Base-by-base conservation (phyloP, 2,888 invertebrate genomes). In the Philhelius pedissequus region DNA sequence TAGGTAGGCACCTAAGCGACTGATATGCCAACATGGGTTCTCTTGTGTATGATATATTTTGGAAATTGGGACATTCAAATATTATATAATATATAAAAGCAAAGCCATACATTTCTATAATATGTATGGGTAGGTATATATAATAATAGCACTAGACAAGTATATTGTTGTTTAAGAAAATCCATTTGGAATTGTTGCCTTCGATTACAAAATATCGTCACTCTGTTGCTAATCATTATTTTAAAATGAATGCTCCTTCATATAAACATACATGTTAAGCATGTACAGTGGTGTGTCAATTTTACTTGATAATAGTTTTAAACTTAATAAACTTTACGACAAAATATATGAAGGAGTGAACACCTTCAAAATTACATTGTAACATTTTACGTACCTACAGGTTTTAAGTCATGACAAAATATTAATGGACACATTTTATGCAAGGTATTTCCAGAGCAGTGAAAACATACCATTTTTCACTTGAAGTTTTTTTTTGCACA, bases 141-240 rank as follows among this genome's bases (percentile, higher is more conserved):
- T 4, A 13, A 3, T 22, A 22, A 13, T n/a, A n/a, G n/a, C 22
- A 48, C 5, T 22, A 48, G 48, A 22, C 48, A 22, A 13, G 15
- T 27, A 18, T n/a, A 35, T 69, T 69, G 68, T 69, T 50, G 15
- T 38, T 25, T 18, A 40, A 45, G 58, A 69, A 76, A 76, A 68
- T 69, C 40, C 50, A 76, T 69, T 69, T 40, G 48, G 40, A 69
- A 30, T 52, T 69, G 40, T 50, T 76, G 68, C 68, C 27, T 60
- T 60, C 68, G 76, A 68, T 76, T 52, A 60, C 35, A 58, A 30
- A 54, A 45, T 35, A 15, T 30, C 27, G 35, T 38, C 58, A 60
- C 18, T 60, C 40, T 60, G 15, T n/a, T 69, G 40, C 50, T 58
- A 60, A 76, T 76, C 68, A 76, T 76, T 76, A 69, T 76, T 52